Percentiles rank a stretch among this genome's conserved stretches.
phyloP scores from a whole-genome alignment of 2,888 invertebrate species.

The Drosophila nigricruria region DNA sequence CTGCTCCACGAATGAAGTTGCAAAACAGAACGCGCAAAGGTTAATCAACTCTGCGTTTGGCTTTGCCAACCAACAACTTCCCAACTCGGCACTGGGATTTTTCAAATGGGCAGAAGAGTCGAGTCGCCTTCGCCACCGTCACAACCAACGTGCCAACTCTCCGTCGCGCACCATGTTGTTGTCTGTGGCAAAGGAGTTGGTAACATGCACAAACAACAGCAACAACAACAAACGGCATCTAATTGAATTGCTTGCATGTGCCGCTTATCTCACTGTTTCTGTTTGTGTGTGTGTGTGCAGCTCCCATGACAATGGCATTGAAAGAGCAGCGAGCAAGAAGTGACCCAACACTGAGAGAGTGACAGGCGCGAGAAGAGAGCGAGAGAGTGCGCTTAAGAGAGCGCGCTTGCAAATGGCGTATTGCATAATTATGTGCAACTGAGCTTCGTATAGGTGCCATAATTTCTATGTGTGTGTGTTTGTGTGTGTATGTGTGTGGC shows the following conservation, averaged over 20 bases:
- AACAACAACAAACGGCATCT: slow-evolving; percentile 59
- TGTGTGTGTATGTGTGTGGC: slow-evolving; percentile 31
- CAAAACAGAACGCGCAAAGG: slow-evolving; percentile 83
- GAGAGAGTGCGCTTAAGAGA: slow-evolving; percentile 44
- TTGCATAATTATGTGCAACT: slow-evolving; percentile 76
- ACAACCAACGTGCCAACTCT: slow-evolving; percentile 18
- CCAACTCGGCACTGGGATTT: slow-evolving; percentile 59
- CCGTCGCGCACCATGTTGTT: slow-evolving; percentile 67
- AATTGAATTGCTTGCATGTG: slow-evolving; percentile 76
- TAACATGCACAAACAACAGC: slow-evolving; percentile 32
- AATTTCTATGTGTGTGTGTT: slow-evolving; percentile 4
- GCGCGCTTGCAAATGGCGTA: slow-evolving; percentile 45
- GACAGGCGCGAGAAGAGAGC: slow-evolving; percentile 6
- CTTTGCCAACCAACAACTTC: slow-evolving; percentile 59
- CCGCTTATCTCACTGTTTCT: slow-evolving; percentile 48
- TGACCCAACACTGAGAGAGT: slow-evolving; percentile 16
- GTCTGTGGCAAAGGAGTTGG: slow-evolving; percentile 74
- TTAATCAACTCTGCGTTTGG: slow-evolving; percentile 83
- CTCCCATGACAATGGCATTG: slow-evolving; percentile 82
- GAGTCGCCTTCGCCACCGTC: slow-evolving; percentile 53
- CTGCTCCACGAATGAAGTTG: slow-evolving; percentile 77
- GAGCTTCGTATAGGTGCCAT: slow-evolving; percentile 36
- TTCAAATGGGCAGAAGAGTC: slow-evolving; percentile 61
- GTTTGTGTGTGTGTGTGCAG: slow-evolving; percentile 39
- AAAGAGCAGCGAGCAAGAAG: slow-evolving; percentile 55